Conservation (phyloP, 2,888 invertebrate species). For the Hylaea fasciaria region DNA sequence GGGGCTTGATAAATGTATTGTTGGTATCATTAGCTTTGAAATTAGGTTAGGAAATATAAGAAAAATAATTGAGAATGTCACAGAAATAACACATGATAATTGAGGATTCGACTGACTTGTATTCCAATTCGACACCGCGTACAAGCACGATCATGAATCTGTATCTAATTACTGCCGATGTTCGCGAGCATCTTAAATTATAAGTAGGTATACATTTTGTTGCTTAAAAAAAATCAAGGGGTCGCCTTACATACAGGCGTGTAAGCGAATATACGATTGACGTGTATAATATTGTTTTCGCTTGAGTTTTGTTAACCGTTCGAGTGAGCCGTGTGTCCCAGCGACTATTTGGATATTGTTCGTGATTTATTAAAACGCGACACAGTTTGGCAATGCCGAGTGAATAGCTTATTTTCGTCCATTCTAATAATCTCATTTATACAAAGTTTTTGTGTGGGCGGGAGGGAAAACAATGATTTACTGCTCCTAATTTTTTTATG, state of each 20-base stretch:
- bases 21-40: background rate
- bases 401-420: conserved; percentile 66
- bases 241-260: too few relatives aligned
- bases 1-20: conserved; percentile 9
- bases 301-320: background rate
- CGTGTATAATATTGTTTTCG: too few relatives aligned
- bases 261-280: too few relatives aligned
- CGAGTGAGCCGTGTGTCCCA: conserved; percentile 46
- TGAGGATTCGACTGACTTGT: too few relatives aligned
- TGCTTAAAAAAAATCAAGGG: too few relatives aligned
- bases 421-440: conserved; percentile 64
- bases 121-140: too few relatives aligned
- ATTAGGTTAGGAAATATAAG: background rate
- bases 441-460: conserved; percentile 51
- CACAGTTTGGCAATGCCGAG: conserved; percentile 66
- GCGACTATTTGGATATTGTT: conserved; percentile 49
- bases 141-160: too few relatives aligned
- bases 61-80: too few relatives aligned
- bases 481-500: conserved; percentile 51
- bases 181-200: too few relatives aligned
- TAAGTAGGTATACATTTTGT: too few relatives aligned
- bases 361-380: conserved; percentile 67
- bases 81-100: too few relatives aligned
- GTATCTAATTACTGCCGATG: too few relatives aligned
- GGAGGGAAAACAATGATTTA: conserved; percentile 65